These are phyloP conservation scores for Centropus unirufus DNA, from an alignment of 2,113 vertebrate genomes.

Conservation along the genomic window DNA sequence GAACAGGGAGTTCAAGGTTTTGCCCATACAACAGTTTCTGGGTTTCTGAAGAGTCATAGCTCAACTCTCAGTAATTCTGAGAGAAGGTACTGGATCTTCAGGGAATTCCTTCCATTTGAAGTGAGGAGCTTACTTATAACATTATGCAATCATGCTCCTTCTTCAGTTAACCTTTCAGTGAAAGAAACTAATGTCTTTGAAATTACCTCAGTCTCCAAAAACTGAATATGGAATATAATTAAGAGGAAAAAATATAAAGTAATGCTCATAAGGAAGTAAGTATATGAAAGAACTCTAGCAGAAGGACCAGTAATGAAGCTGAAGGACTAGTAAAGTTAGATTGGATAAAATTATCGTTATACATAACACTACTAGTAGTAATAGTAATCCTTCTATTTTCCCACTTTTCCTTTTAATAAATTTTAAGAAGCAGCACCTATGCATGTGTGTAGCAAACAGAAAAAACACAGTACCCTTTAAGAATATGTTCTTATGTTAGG, in stretches of 20 bases:
- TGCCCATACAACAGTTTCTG: background rate
- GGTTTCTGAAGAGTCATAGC: background rate
- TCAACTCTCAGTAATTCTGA: background rate
- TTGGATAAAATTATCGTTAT: background rate
- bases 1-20: background rate
- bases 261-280: background rate
- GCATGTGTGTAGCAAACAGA: background rate
- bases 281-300: background rate
- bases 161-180: background rate
- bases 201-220: background rate
- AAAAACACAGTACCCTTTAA: background rate
- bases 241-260: background rate
- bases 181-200: background rate
- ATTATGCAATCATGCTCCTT: background rate
- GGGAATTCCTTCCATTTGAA: background rate
- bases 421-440: background rate
- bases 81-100: background rate
- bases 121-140: background rate
- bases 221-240: background rate
- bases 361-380: background rate
- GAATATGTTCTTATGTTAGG: background rate
- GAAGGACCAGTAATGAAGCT: background rate
- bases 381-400: background rate
- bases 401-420: background rate
- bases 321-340: background rate